Conservation (phyloP, 2,797 vertebrate genomes). For the Chelmon rostratus region DNA sequence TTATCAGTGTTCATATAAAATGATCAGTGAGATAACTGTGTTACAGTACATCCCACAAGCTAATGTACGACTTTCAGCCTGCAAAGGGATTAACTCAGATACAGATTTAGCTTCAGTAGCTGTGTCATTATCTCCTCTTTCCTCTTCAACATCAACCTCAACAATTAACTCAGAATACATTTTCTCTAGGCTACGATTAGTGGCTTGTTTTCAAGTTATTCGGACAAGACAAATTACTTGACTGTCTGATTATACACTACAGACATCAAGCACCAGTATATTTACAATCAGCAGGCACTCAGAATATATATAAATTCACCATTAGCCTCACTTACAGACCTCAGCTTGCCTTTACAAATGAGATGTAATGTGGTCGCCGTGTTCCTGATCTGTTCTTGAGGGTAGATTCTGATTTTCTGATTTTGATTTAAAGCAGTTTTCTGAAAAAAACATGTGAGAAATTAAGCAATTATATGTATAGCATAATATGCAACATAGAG, state of each 20-base stretch:
- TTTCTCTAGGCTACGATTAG: conserved; percentile 3
- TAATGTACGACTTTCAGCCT: background rate
- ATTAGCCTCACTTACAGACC: background rate
- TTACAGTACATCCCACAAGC: background rate
- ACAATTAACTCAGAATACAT: background rate
- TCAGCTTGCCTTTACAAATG: too few species aligned
- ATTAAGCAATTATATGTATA: too few species aligned
- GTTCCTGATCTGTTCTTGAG: too few species aligned
- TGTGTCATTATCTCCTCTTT: conserved; percentile 17
- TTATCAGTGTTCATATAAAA: background rate
- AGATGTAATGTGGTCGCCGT: too few species aligned
- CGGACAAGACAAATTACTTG: background rate
- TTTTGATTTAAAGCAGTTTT: too few species aligned
- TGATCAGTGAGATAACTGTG: background rate
- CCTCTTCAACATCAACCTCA: too few species aligned
- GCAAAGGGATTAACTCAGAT: background rate
- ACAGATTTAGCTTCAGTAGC: background rate
- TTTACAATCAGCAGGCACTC: background rate
- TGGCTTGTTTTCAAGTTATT: background rate
- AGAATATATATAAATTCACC: background rate
- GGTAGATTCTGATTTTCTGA: too few species aligned
- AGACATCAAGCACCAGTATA: background rate
- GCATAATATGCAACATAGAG: too few species aligned
- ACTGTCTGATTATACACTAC: background rate
- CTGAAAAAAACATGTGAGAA: too few species aligned